These are phyloP conservation scores for Benitochromis conjunctus DNA, from an alignment of 2,113 vertebrate species.

Conservation along the genomic window DNA sequence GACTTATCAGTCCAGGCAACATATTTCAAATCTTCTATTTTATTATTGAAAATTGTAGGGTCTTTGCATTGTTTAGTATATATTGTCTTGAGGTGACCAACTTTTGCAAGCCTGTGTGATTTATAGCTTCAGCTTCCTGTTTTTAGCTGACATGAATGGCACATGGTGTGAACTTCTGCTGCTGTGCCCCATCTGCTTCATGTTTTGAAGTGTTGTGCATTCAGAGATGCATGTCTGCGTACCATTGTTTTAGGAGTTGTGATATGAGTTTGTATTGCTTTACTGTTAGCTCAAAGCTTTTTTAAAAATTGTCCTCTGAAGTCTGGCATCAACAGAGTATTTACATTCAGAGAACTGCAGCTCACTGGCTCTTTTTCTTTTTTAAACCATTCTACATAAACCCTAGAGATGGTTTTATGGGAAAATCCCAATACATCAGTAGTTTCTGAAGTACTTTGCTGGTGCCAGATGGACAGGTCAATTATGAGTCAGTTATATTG, in stretches of 20 bases:
- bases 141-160: background rate
- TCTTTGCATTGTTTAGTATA: background rate
- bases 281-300: background rate
- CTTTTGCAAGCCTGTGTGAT: background rate
- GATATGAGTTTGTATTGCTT: background rate
- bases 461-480: background rate
- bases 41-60: background rate
- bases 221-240: background rate
- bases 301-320: background rate
- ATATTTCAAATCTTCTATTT: background rate
- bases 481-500: background rate
- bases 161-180: background rate
- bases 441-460: background rate
- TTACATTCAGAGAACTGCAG: background rate
- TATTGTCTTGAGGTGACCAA: background rate
- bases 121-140: background rate
- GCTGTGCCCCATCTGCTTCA: background rate
- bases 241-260: background rate
- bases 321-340: background rate
- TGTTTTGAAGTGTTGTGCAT: background rate
- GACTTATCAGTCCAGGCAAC: background rate
- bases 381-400: background rate
- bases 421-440: background rate
- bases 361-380: background rate
- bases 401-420: background rate